These are phyloP conservation scores for Poecilia gillii DNA, from an alignment of 2,797 vertebrate species.

Conservation along the genomic window DNA sequence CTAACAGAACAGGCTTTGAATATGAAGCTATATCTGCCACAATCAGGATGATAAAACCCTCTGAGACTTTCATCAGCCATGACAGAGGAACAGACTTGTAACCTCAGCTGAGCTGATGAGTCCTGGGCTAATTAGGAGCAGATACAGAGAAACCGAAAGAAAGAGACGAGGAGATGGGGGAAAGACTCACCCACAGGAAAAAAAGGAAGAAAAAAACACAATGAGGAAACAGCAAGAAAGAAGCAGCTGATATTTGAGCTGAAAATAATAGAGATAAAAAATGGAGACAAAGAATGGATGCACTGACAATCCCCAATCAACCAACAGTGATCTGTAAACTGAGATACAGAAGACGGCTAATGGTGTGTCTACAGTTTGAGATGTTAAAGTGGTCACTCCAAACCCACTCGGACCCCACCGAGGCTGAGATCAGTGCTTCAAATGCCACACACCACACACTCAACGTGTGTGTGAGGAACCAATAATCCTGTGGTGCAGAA, in stretches of 20 bases:
- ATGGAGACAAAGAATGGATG: not conserved
- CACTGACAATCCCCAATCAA: not conserved
- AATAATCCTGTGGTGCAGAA: not conserved
- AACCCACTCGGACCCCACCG: not conserved
- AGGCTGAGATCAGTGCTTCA: not conserved
- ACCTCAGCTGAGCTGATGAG: conserved; percentile 59
- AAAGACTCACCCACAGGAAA: not conserved
- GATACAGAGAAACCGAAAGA: not conserved
- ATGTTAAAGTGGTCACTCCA: not conserved
- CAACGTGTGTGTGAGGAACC: not conserved
- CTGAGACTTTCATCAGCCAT: conserved; percentile 62
- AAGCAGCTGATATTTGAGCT: conserved; percentile 36
- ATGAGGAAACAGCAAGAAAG: not conserved
- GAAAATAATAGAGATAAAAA: conserved; percentile 30
- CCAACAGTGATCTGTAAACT: not conserved
- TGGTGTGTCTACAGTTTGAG: not conserved
- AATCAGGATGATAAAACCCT: conserved; percentile 1
- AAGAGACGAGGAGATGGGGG: not conserved
- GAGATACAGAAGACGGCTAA: not conserved
- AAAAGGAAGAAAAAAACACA: not conserved
- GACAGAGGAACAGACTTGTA: conserved; percentile 48
- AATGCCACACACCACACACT: not conserved
- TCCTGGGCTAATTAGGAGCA: conserved; percentile 40
- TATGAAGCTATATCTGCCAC: conserved; percentile 1
- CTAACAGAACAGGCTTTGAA: not conserved